Evolutionary conservation across 2,888 invertebrate genomes (phyloP).

Genomic region (Tetragnatha montana): DNA sequence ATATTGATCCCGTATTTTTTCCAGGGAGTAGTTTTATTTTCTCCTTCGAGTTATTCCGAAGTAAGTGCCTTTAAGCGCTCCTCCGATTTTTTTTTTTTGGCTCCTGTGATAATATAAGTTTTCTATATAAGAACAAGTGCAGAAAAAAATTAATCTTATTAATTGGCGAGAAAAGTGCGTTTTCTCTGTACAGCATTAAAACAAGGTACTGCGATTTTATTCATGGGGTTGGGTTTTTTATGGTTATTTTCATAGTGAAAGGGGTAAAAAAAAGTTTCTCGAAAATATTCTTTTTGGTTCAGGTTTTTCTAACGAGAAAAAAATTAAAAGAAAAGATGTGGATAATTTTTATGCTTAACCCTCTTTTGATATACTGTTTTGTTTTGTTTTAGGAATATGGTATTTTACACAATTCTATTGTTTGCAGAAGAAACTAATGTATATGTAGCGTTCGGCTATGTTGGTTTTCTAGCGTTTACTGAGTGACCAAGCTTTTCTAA

Average conservation of each 20-base stretch:
- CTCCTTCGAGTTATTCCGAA: not conserved
- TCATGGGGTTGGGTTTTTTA: not conserved
- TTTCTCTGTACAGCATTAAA: constrained; percentile 29
- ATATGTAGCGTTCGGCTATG: too few species aligned
- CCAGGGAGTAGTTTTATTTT: not conserved
- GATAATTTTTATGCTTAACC: constrained; percentile 7
- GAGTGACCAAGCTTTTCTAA: too few species aligned
- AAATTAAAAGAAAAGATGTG: not conserved
- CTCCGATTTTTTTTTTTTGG: not conserved
- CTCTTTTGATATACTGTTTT: not conserved
- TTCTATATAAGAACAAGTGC: not conserved
- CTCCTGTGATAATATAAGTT: not conserved
- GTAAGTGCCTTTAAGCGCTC: constrained; percentile 21
- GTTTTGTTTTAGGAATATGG: not conserved
- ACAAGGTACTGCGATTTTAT: constrained; percentile 21
- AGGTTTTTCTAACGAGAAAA: not conserved
- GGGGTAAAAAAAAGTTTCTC: not conserved
- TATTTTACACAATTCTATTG: not conserved
- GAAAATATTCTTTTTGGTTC: constrained; percentile 5
- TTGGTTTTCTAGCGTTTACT: too few species aligned
- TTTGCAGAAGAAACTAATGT: too few species aligned
- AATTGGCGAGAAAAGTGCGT: constrained; percentile 17
- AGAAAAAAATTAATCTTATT: constrained; percentile 8
- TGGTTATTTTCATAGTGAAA: not conserved
- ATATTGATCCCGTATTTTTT: constrained; percentile 15